Evolutionary conservation across 2,888 invertebrate species (phyloP), one percentile per base, ranked within the genome.

Genomic region (Eretmocerus hayati): DNA sequence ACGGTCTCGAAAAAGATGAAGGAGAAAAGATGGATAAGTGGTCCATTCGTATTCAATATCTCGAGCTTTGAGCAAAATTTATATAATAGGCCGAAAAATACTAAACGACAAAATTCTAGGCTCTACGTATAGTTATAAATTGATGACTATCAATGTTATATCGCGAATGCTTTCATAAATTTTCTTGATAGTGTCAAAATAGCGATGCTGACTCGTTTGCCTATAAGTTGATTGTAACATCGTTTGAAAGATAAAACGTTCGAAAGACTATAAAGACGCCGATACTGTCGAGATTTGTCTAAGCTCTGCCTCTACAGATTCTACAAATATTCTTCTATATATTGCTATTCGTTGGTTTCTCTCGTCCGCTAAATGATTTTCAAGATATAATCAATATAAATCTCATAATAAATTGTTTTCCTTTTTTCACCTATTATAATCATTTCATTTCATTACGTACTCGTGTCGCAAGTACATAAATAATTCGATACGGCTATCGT

Each of bases 341-440:
- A 50, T 47, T 43, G 46, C 56, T 59, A 58, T 59, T 61, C 61
- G 58, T 61, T 60, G 59, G 56, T 60, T 61, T 55, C 44, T 49
- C 56, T 59, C 53, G 56, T 56, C 51, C 48, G 45, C 55, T 59
- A 59, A 35, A 55, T 51, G 18, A 48, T 21, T 48, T 23, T 11
- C 32, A 37, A 15, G 18, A 36, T 26, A 26, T 40, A 41, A 47
- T 48, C 38, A 37, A 47, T 47, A 44, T 26, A 37, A 44, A 37
- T 32, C 44, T 19, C 31, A 8, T 19, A 19, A 11, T 22, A 39
- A 42, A 31, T 52, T 50, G 35, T 33, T 51, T 22, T 41, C 42
- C 21, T 36, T 39, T 36, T 23, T 16, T 40, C 36, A n/a, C 48
- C 42, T 48, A 48, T 31, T 37, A 36, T 52, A 42, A 48, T 46